Evolutionary conservation across 2,888 invertebrate genomes (phyloP).

Genomic region (Fabriciana adippe): DNA sequence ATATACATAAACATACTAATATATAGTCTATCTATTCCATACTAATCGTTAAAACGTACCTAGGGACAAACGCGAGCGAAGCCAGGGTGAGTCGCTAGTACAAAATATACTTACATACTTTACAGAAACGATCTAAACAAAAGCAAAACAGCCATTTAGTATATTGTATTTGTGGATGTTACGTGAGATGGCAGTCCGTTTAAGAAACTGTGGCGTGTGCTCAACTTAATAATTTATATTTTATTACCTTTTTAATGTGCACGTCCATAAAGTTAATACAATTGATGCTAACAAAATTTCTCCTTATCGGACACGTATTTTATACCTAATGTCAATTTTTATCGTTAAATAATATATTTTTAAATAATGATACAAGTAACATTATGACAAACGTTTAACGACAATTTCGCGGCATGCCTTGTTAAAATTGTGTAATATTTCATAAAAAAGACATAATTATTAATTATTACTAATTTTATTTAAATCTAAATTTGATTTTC

Average conservation of each 20-base stretch:
- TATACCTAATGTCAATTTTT: conserved; percentile 18
- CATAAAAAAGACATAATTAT: neutral
- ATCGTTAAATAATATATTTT: conserved; percentile 7
- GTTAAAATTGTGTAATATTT: conserved; percentile 4
- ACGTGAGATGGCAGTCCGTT: neutral
- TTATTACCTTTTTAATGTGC: conserved; percentile 6
- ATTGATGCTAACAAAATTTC: conserved; percentile 23
- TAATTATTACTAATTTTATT: neutral
- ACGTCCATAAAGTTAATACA: conserved; percentile 10
- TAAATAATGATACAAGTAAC: conserved; percentile 12
- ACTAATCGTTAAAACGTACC: too few relatives aligned
- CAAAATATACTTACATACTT: too few relatives aligned
- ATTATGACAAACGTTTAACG: conserved; percentile 5
- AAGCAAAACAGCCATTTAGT: neutral
- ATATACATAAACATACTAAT: too few relatives aligned
- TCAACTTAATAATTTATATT: conserved; percentile 2
- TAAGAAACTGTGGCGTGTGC: conserved; percentile 1
- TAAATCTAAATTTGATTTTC: conserved; percentile 3
- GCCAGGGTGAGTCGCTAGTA: too few relatives aligned
- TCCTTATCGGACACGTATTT: conserved; percentile 27
- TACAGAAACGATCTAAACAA: neutral
- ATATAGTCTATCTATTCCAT: too few relatives aligned
- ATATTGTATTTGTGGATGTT: neutral
- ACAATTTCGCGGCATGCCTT: neutral
- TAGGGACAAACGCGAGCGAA: too few relatives aligned